Conservation (phyloP, 1,140 invertebrate genomes). For the Druon quercuslanigerum region DNA sequence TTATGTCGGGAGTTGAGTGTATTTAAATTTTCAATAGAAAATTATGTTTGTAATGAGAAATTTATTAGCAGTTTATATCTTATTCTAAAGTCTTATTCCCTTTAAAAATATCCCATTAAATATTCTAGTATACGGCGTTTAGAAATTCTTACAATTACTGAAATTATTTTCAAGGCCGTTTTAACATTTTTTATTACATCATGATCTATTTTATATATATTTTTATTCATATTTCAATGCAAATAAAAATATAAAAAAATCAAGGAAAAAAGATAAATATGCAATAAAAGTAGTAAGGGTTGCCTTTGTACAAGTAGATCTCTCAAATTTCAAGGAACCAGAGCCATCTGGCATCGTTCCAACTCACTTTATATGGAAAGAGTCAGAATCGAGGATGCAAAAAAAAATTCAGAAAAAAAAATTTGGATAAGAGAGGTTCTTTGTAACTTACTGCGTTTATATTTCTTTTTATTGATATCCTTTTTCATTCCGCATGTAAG, state of each 20-base stretch:
- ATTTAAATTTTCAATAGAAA: too few species aligned
- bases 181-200: too few species aligned
- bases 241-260: not conserved
- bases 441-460: not conserved
- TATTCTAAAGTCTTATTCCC: too few species aligned
- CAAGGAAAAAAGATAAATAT: conserved; percentile 3
- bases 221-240: too few species aligned
- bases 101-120: too few species aligned
- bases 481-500: not conserved
- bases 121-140: too few species aligned
- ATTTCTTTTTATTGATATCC: not conserved
- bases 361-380: not conserved
- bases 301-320: conserved; percentile 8
- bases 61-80: too few species aligned
- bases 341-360: conserved; percentile 20
- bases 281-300: conserved; percentile 19
- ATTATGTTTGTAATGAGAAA: too few species aligned
- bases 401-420: conserved; percentile 9
- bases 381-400: not conserved
- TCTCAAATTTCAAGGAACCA: conserved; percentile 4
- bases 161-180: too few species aligned
- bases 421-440: not conserved
- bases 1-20: too few species aligned
- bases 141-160: too few species aligned
- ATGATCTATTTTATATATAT: too few species aligned